Evolutionary conservation across 2,113 vertebrate species (phyloP).

Genomic region (Ranitomeya imitator): DNA sequence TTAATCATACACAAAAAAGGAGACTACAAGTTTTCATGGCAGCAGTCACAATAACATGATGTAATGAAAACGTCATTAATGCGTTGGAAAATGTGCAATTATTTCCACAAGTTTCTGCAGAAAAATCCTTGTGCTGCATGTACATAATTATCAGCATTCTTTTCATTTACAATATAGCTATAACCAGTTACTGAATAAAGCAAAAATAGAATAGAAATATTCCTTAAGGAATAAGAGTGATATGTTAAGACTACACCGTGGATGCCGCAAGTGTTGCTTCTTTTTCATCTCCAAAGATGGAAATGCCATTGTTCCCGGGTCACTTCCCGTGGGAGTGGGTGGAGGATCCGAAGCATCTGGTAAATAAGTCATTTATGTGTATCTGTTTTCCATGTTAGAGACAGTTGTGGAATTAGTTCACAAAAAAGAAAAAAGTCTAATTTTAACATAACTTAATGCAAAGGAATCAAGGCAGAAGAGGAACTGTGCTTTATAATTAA

Average conservation of each 20-base stretch:
- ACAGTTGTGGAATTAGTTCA: neutral
- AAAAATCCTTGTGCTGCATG: neutral
- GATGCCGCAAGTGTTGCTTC: conserved; percentile 9
- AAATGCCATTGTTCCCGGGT: conserved; percentile 33
- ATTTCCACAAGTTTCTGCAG: neutral
- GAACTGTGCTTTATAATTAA: neutral
- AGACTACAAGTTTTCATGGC: neutral
- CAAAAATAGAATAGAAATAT: neutral
- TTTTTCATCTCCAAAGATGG: conserved; percentile 32
- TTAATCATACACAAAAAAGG: no score
- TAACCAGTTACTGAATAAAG: neutral
- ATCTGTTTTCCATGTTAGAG: conserved; percentile 27
- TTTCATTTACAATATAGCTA: neutral
- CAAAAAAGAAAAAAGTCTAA: neutral
- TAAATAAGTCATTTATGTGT: conserved; percentile 15
- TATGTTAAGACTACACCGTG: neutral
- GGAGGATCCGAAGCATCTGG: conserved; percentile 32
- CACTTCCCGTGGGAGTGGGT: conserved; percentile 26
- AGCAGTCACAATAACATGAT: neutral
- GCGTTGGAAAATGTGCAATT: neutral
- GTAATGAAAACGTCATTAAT: neutral
- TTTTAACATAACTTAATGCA: neutral
- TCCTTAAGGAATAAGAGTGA: neutral
- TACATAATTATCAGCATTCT: neutral
- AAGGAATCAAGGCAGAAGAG: neutral